Percentiles rank a stretch among this genome's conserved stretches.
These are phyloP conservation scores for Stercorarius parasiticus DNA, from an alignment of 2,113 vertebrate genomes.

Conservation along the genomic window DNA sequence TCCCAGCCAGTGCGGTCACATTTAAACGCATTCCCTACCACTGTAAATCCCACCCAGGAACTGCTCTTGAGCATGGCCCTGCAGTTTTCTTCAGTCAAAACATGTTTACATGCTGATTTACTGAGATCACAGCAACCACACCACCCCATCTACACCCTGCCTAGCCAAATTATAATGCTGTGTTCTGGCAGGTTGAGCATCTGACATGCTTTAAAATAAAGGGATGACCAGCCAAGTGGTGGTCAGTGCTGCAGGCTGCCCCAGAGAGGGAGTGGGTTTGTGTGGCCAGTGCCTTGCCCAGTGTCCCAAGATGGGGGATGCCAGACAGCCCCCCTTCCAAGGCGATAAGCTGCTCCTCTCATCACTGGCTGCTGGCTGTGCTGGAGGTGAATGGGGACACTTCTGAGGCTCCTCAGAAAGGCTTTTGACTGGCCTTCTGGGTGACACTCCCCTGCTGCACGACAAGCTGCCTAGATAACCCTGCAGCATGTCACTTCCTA, in stretches of 20 bases:
- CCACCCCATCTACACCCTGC: background rate
- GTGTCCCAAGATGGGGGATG: background rate
- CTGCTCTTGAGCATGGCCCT: background rate
- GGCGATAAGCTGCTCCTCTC: background rate
- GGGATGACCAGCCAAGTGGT: background rate
- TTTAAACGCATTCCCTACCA: background rate
- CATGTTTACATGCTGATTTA: slow-evolving; percentile 27
- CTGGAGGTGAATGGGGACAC: background rate
- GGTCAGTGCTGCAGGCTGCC: background rate
- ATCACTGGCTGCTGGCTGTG: background rate
- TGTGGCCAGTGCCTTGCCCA: background rate
- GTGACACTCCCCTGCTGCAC: background rate
- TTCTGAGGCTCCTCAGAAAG: background rate
- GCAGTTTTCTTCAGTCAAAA: slow-evolving; percentile 17
- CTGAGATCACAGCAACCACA: background rate
- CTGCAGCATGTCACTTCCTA: background rate
- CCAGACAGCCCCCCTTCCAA: background rate
- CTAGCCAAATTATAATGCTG: background rate
- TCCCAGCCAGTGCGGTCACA: background rate
- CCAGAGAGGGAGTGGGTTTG: background rate
- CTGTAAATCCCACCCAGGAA: slow-evolving; percentile 21
- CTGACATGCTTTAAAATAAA: background rate
- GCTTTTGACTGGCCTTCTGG: background rate
- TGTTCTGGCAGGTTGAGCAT: background rate
- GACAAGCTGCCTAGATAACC: background rate